A percentile compares a stretch with the other conserved stretches of the same genome.
Evolutionary conservation across 2,113 vertebrate genomes (phyloP).

Genomic region (Macquaria ambigua): DNA sequence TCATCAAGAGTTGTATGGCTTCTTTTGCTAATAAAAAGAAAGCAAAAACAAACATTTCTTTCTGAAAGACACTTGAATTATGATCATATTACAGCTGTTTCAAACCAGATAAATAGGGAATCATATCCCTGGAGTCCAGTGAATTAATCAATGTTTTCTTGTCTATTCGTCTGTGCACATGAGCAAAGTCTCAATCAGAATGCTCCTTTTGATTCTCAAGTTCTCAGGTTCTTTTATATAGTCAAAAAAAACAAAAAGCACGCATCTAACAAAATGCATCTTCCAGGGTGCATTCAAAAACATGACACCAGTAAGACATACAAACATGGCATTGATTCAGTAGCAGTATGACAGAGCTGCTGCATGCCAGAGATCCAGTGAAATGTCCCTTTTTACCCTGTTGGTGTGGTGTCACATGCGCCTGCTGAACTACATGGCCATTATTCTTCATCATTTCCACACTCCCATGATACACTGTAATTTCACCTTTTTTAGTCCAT

Average conservation of each 20-base stretch:
- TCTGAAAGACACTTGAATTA: background rate
- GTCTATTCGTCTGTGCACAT: background rate
- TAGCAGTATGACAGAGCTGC: background rate
- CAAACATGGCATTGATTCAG: background rate
- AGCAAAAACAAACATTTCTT: background rate
- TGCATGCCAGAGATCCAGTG: slow-evolving; percentile 4
- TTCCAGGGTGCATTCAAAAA: background rate
- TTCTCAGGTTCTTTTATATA: background rate
- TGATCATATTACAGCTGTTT: background rate
- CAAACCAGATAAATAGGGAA: background rate
- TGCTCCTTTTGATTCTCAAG: background rate
- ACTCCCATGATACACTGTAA: slow-evolving; percentile 59
- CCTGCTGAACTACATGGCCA: slow-evolving; percentile 25
- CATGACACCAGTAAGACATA: background rate
- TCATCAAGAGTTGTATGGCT: background rate
- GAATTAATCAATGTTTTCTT: background rate
- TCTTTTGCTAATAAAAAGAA: background rate
- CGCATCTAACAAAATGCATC: background rate
- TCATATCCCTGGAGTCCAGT: background rate
- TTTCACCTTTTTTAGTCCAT: slow-evolving; percentile 56
- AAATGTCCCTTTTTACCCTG: slow-evolving; percentile 15
- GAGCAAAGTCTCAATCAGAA: background rate
- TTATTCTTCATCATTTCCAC: slow-evolving; percentile 49
- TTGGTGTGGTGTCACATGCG: background rate
- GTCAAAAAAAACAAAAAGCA: background rate